phyloP scores from a whole-genome alignment of 2,113 vertebrate genomes.

The Trachemys scripta region DNA sequence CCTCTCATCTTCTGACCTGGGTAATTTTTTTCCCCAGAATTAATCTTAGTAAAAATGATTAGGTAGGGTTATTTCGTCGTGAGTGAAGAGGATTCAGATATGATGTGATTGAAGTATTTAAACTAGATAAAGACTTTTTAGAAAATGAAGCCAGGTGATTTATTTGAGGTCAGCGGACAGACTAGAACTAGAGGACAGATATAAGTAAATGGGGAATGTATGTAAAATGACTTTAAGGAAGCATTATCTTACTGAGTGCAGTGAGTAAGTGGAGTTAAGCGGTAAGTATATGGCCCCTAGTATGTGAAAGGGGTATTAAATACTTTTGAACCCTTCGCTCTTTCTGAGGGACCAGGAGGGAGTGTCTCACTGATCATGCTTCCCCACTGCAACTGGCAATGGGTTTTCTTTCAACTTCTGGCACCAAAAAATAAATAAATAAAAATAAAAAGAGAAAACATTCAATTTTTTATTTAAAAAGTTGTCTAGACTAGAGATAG shows the following conservation, averaged over 20 bases:
- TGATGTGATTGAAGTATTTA: not conserved
- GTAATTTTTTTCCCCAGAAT: not conserved
- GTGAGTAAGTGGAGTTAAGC: constrained; percentile 3
- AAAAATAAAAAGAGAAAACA: not conserved
- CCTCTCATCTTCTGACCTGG: not conserved
- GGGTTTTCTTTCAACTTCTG: rapidly evolving
- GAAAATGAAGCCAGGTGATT: constrained; percentile 9
- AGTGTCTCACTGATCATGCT: not conserved
- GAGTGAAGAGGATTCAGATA: not conserved
- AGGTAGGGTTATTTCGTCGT: constrained; percentile 4
- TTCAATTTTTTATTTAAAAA: not conserved
- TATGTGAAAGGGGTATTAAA: not conserved
- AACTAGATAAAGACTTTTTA: constrained; percentile 5
- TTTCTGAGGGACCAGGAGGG: not conserved
- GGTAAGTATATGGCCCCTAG: not conserved
- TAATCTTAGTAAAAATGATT: not conserved
- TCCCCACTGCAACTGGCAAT: not conserved
- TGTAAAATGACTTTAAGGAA: constrained; percentile 17
- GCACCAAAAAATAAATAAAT: not conserved
- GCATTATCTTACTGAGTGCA: not conserved
- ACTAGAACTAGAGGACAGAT: not conserved
- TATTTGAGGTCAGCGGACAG: not conserved
- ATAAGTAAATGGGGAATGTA: not conserved
- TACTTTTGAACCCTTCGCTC: not conserved
- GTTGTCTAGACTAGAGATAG: not conserved